A percentile compares a stretch with the other conserved stretches of the same genome.
Evolutionary conservation across 37 sponge, comb jelly and placozoan genomes (phyloP).

Genomic region (Ianthella basta): DNA sequence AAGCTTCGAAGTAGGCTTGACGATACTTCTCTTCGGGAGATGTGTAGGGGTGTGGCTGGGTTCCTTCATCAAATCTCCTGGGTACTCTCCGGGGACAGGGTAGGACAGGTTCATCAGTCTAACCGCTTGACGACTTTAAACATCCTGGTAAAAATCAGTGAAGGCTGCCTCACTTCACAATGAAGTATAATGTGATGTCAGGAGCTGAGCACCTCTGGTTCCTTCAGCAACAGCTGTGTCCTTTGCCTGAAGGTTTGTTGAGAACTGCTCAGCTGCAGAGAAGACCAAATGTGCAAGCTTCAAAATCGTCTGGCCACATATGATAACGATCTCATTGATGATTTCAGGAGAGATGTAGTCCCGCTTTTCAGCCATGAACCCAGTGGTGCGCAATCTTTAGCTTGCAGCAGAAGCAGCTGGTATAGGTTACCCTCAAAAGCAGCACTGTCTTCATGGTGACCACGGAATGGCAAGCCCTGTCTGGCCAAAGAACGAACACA

Average conservation of each 20-base stretch:
- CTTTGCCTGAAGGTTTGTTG: slow-evolving; percentile 65
- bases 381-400: slow-evolving; percentile 23
- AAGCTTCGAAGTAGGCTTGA: slow-evolving; percentile 46
- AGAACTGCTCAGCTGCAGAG: slow-evolving; percentile 63
- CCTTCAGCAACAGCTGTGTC: slow-evolving; percentile 63
- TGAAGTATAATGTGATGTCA: slow-evolving; percentile 40
- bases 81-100: slow-evolving; percentile 45
- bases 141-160: slow-evolving; percentile 46
- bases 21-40: slow-evolving; percentile 40
- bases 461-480: slow-evolving; percentile 52
- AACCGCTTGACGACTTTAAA: neutral
- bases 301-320: slow-evolving; percentile 32
- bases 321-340: slow-evolving; percentile 39
- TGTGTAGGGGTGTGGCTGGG: slow-evolving; percentile 25
- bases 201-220: slow-evolving; percentile 42
- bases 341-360: slow-evolving; percentile 53
- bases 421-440: slow-evolving; percentile 51
- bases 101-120: slow-evolving; percentile 55
- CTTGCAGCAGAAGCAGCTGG: slow-evolving; percentile 41
- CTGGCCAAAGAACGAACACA: slow-evolving; percentile 40
- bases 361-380: slow-evolving; percentile 33
- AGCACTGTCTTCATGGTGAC: slow-evolving; percentile 35
- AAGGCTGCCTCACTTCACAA: slow-evolving; percentile 51
- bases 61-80: slow-evolving; percentile 56
- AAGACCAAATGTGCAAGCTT: slow-evolving; percentile 45